A percentile compares a stretch with the other conserved stretches of the same genome.
Evolutionary conservation across 2,888 invertebrate genomes (phyloP).

Genomic region (Acanthacorydalis orientalis): DNA sequence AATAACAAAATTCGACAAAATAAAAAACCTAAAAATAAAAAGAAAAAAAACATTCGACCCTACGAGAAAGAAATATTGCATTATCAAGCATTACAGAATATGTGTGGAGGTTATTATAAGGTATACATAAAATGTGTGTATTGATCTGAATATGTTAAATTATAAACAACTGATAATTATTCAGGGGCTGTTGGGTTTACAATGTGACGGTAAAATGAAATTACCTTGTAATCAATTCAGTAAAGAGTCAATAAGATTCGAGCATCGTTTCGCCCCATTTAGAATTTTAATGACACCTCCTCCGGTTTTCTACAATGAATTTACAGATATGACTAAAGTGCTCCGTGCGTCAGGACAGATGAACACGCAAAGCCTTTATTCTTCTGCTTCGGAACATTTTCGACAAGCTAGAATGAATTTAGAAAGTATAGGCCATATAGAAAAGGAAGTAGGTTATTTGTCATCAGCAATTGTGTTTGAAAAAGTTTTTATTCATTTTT

Average conservation of each 20-base stretch:
- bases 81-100: slow-evolving; percentile 81
- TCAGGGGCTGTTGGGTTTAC: slow-evolving; percentile 79
- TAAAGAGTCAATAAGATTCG: slow-evolving; percentile 85
- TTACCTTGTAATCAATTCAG: slow-evolving; percentile 81
- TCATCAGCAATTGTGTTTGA: neutral
- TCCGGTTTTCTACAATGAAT: slow-evolving; percentile 79
- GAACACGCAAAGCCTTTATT: slow-evolving; percentile 45
- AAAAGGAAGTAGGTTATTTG: slow-evolving; percentile 58
- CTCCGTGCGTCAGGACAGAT: slow-evolving; percentile 29
- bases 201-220: slow-evolving; percentile 70
- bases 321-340: slow-evolving; percentile 65
- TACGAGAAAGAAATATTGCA: slow-evolving; percentile 73
- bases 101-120: slow-evolving; percentile 92
- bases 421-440: slow-evolving; percentile 66
- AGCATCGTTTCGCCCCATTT: slow-evolving; percentile 85
- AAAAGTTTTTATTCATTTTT: slow-evolving; percentile 11
- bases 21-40: slow-evolving; percentile 34
- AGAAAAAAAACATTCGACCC: slow-evolving; percentile 48
- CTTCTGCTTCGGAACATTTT: slow-evolving; percentile 79
- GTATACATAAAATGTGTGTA: slow-evolving; percentile 24
- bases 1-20: slow-evolving; percentile 23
- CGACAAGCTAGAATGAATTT: slow-evolving; percentile 75
- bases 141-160: neutral
- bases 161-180: slow-evolving; percentile 11
- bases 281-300: slow-evolving; percentile 75